phyloP scores from a whole-genome alignment of 2,113 vertebrate genomes.

The Trichechus manatus region DNA sequence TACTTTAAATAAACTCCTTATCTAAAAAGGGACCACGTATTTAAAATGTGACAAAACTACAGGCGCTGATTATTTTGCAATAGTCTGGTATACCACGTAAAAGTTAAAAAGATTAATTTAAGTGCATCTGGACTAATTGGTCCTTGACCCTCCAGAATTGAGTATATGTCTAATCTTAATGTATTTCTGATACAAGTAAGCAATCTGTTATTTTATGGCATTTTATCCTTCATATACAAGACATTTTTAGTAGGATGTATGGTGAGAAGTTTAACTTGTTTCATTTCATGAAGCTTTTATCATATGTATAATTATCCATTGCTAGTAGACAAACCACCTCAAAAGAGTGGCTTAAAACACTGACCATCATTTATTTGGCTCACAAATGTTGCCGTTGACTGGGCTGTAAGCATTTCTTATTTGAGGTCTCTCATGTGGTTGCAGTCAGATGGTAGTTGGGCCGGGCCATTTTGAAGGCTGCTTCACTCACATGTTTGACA shows the following conservation, averaged over 20 bases:
- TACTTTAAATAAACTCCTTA: not conserved
- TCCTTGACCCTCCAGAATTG: not conserved
- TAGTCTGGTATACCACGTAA: not conserved
- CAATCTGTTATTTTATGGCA: not conserved
- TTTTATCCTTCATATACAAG: not conserved
- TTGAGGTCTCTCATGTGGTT: not conserved
- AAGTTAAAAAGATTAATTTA: not conserved
- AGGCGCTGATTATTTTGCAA: not conserved
- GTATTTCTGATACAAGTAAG: not conserved
- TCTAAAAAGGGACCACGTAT: conserved; percentile 7
- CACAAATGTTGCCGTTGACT: not conserved
- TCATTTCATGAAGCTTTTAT: not conserved
- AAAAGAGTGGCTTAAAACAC: not conserved
- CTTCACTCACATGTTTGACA: not conserved
- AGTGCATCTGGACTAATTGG: not conserved
- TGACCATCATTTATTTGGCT: not conserved
- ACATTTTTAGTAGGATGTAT: not conserved
- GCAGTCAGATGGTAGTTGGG: not conserved
- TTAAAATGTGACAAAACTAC: not conserved
- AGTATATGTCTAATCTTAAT: not conserved
- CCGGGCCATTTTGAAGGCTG: not conserved
- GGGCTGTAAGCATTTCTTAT: not conserved
- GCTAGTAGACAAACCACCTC: not conserved
- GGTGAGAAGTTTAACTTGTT: conserved; percentile 27
- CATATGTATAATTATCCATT: not conserved